These are phyloP conservation scores for Vireo griseus DNA, from an alignment of 2,797 vertebrate species.

Conservation along the genomic window DNA sequence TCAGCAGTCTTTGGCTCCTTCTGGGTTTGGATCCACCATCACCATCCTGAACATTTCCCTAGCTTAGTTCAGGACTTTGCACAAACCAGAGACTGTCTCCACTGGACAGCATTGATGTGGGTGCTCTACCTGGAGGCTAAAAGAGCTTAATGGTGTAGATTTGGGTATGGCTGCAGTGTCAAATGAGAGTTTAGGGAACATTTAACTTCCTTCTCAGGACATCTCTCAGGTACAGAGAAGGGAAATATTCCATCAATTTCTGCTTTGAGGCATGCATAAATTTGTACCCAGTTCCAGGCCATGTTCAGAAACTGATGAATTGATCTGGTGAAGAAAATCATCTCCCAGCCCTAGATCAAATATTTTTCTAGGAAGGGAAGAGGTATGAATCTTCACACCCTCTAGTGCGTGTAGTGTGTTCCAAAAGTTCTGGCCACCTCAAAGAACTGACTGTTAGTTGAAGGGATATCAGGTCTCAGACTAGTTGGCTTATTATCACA, in stretches of 20 bases:
- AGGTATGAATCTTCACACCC: neutral
- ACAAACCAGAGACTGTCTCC: neutral
- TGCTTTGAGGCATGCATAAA: neutral
- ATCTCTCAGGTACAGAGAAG: neutral
- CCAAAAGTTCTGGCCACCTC: neutral
- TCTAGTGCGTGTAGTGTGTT: fast-evolving
- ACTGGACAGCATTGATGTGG: neutral
- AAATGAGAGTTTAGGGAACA: neutral
- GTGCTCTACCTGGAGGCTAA: neutral
- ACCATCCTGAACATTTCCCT: neutral
- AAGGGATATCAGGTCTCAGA: neutral
- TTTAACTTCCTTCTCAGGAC: neutral
- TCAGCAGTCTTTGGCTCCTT: neutral
- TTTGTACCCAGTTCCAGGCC: neutral
- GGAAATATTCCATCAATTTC: neutral
- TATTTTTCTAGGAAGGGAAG: neutral
- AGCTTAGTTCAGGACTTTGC: neutral
- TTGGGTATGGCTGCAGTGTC: neutral
- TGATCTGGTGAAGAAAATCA: neutral
- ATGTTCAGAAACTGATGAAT: neutral
- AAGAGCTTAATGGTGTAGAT: neutral
- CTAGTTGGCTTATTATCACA: neutral
- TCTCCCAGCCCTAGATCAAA: neutral
- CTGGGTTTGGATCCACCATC: neutral
- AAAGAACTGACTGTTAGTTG: neutral